Evolutionary conservation across 2,113 vertebrate genomes (phyloP).

Genomic region (Pheucticus melanocephalus): DNA sequence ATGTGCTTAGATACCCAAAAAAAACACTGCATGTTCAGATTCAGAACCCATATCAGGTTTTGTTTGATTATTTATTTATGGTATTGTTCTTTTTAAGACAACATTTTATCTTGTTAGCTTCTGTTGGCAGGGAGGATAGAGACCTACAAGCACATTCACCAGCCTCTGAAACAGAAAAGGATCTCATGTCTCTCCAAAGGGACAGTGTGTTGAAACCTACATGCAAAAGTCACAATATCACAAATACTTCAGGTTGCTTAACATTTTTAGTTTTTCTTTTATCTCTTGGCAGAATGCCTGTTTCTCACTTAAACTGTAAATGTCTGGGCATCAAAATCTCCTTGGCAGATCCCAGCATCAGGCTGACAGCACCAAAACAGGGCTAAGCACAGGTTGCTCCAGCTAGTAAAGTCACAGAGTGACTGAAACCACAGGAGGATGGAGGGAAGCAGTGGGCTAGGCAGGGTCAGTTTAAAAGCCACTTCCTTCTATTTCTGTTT

Average conservation of each 20-base stretch:
- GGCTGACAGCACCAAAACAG: neutral
- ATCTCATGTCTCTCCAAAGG: neutral
- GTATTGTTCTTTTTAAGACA: neutral
- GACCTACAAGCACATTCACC: neutral
- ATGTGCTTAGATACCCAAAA: neutral
- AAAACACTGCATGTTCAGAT: neutral
- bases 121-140: neutral
- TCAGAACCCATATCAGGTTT: neutral
- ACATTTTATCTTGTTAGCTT: neutral
- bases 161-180: neutral
- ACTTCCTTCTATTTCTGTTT: neutral
- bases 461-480: neutral
- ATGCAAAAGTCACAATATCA: neutral
- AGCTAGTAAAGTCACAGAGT: neutral
- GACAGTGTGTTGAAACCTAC: neutral
- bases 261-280: neutral
- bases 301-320: neutral
- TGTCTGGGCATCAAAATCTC: neutral
- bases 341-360: neutral
- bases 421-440: neutral
- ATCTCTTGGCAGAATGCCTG: neutral
- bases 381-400: fast-evolving
- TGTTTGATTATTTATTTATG: slow-evolving; percentile 23
- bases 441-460: neutral
- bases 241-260: neutral